Evolutionary conservation across 1,140 invertebrate species (phyloP), one percentile per base, ranked within the genome.

Genomic region (Papilio helenus): DNA sequence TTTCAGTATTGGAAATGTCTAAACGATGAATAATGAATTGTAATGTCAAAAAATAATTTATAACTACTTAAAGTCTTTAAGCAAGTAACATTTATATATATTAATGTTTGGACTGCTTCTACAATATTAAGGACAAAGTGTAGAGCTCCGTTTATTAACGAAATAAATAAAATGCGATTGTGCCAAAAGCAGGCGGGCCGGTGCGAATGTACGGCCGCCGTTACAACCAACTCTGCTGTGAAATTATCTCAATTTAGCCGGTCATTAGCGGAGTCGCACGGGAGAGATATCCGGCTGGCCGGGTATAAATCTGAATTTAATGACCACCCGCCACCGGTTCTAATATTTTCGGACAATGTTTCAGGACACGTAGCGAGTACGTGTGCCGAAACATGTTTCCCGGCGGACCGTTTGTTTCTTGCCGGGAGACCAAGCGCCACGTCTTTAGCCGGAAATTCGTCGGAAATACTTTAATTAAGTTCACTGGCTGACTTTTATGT

Each of bases 231-330:
- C 87, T 93, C 87, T 87, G 86, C 80, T 91, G 90, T 86, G 90
- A 93, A 94, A 94, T 94, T 93, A 94, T 95, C 90, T 93, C 93
- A 94, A 94, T 95, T 95, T 94, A 92, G 91, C 80, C 88, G 93
- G 93, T 93, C 94, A 95, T 95, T 95, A 95, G 91, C 87, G 88
- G 87, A 89, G 90, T 94, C 93, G 92, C 93, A 79, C 87, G 89
- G 92, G 93, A 91, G 93, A 93, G 92, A 94, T 95, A 94, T 90
- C 90, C 90, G 85, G 87, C 89, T 87, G 84, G 82, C 84, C 87
- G 83, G 80, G 89, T 88, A 93, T 94, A 94, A 94, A 94, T 93
- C 92, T 92, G 92, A 90, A 91, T 94, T 92, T 94, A 93, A 94
- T 92, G 90, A 90, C 90, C 86, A 80, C 58, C 74, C 83, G 72